Base-by-base conservation (phyloP, 1,140 invertebrate species). In the Orussus abietinus region DNA sequence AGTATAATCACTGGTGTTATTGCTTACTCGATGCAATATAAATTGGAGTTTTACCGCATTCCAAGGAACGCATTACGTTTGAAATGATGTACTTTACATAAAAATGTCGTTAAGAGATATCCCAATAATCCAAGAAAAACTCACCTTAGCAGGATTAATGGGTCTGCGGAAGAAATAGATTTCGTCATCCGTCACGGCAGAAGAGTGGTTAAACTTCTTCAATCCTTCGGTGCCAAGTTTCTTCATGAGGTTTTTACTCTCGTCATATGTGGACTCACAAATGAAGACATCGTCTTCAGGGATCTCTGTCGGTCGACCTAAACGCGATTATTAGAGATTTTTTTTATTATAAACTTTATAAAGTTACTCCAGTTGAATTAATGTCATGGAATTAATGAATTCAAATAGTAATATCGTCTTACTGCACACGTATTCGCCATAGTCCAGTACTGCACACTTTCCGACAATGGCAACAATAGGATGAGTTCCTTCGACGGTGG, bases 281-380 rank as follows among this genome's bases (percentile, higher is more conserved):
- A 99, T 83, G 63, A 83, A 98, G 4, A 98, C 80, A 73, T 98
- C 93, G 37, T 80, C 79, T 70, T 99, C 96, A 1, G 84, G 73
- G 49, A 97, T 87, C 78, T 98, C 95, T 0, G 95, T 98, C 15
- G 88, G 86, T 10, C 96, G 86, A 74, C 83, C 91, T 96, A 11
- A 15, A 10, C 12, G 15, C 11, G 11, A 28, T 15, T 5, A 14
- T 17, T 5, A 5, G 10, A 37, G 17, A 20, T 20, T 21, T 19
- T 17, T 21, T 37, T 17, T 5, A n/a, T 3, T 5, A 3, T 21
- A 37, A 21, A 21, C 12, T 37, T 37, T 5, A 14, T 19, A 5
- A 4, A 5, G 7, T 19, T 29, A 26, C 7, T 5, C 32, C 19
- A 34, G 18, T 15, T 6, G 20, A 17, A 26, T 32, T 33, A 36